phyloP scores from a whole-genome alignment of 2,797 vertebrate genomes.

The Onychomys arenicola region DNA sequence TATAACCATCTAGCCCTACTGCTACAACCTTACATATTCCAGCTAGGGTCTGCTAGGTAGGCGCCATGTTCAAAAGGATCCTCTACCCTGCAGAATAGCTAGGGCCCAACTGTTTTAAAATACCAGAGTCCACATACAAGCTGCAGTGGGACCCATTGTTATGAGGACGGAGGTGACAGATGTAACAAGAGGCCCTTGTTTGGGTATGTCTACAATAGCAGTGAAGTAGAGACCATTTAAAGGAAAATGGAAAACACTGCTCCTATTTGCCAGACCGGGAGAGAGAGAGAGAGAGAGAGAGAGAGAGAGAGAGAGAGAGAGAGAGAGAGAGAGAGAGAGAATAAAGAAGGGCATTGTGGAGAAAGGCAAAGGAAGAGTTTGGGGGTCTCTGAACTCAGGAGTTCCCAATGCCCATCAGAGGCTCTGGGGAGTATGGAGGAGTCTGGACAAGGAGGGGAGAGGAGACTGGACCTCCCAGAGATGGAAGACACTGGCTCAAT shows the following conservation, averaged over 20 bases:
- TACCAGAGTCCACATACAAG: not conserved
- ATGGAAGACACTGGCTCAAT: not conserved
- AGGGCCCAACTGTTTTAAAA: not conserved
- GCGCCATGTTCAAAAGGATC: not conserved
- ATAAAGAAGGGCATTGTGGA: not conserved
- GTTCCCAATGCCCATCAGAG: not conserved
- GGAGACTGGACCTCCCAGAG: not conserved
- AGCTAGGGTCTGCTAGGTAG: not conserved
- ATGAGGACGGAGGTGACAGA: not conserved
- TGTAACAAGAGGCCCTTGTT: not conserved
- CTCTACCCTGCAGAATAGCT: not conserved
- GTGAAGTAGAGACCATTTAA: not conserved
- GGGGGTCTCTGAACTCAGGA: not conserved
- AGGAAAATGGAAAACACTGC: not conserved
- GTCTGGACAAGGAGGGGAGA: not conserved
- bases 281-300: not conserved
- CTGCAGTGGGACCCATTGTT: not conserved
- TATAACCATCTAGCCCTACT: not conserved
- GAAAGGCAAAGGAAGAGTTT: not conserved
- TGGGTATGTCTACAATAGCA: not conserved
- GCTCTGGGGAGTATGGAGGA: not conserved
- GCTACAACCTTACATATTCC: not conserved
- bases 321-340: not conserved
- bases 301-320: not conserved
- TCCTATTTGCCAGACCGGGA: not conserved